A percentile compares a stretch with the other conserved stretches of the same genome.
Conservation (phyloP, 53 echinoderm and acorn worm genomes). For the Luidia sarsii region DNA sequence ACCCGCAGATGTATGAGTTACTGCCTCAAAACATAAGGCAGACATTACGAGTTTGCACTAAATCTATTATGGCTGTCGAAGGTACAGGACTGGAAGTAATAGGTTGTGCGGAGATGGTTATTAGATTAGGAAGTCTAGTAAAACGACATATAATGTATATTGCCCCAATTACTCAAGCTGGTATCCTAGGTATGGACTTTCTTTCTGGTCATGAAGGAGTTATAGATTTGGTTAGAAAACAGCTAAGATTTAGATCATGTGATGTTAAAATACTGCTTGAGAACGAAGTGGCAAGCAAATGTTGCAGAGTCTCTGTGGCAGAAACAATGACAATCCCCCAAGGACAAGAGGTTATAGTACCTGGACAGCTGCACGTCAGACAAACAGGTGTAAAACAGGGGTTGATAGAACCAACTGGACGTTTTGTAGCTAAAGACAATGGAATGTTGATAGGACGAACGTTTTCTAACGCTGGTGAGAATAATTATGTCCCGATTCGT, state of each 20-base stretch:
- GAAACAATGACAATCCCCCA: constrained; percentile 19
- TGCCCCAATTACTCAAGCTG: constrained; percentile 30
- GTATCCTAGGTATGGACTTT: constrained; percentile 40
- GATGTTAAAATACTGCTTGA: constrained; percentile 13
- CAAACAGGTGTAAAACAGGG: not conserved
- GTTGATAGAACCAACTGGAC: constrained; percentile 10
- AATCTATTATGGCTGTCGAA: constrained; percentile 21
- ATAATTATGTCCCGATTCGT: constrained; percentile 16
- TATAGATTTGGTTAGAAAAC: constrained; percentile 2
- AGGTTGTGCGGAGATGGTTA: constrained; percentile 17
- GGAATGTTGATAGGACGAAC: constrained; percentile 14
- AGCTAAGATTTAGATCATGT: constrained; percentile 2
- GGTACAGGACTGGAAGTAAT: constrained; percentile 14
- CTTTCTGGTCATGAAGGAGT: constrained; percentile 17
- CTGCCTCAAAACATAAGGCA: constrained; percentile 8
- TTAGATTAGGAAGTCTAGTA: constrained; percentile 18
- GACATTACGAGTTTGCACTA: not conserved
- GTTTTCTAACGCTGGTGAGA: not conserved
- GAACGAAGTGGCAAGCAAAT: not conserved
- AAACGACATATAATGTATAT: constrained; percentile 27
- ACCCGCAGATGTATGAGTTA: constrained; percentile 21
- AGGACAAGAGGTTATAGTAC: constrained; percentile 29
- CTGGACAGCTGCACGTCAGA: constrained; percentile 2
- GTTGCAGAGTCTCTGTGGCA: constrained; percentile 36
- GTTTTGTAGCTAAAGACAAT: constrained; percentile 20